Evolutionary conservation across 2,888 invertebrate genomes (phyloP), one percentile per base, ranked within the genome.

Genomic region (Calameuta filiformis): DNA sequence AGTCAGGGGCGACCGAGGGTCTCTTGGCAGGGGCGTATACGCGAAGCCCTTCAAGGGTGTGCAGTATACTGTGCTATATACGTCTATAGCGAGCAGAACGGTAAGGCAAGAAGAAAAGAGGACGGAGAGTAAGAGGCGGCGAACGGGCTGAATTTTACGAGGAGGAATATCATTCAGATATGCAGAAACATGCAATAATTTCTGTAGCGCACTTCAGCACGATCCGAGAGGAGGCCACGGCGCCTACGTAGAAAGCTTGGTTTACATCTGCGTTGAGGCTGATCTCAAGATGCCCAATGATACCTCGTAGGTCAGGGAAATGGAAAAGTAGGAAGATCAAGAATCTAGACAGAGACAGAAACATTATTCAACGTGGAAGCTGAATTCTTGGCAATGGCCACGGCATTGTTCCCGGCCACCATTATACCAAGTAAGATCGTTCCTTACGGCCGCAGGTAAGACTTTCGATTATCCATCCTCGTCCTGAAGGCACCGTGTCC

Each of bases 121-220:
- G 35, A 11, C n/a, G 69, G 9, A 33, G 34, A 33, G 30, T 34
- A 69, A 11, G 68, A 30, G 68, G 68, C 1, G 33, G 6, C 35
- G 35, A 33, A 35, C 35, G 34, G 30, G 69, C 11, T 12, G 69
- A 23, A 33, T 30, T 30, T 69, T 15, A 2, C 30, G 69, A 30
- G 12, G 30, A 31, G 12, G 73, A 82, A 85, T 79, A 83, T 86
- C 87, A 79, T 88, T 85, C 83, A 87, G 84, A 87, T 85, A 83
- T 86, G 86, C 86, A 85, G 85, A 84, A 87, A 88, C 85, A 82
- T 86, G 87, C 86, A 86, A 87, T 86, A 89, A 88, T 87, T 85
- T 85, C 80, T 83, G 83, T 77, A 78, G 80, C 77, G 82, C 85
- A 86, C 86, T 87, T 87, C 81, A 85, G 85, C 85, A 87, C 87